Conservation (phyloP, 2,797 vertebrate genomes). For the Limosa lapponica region DNA sequence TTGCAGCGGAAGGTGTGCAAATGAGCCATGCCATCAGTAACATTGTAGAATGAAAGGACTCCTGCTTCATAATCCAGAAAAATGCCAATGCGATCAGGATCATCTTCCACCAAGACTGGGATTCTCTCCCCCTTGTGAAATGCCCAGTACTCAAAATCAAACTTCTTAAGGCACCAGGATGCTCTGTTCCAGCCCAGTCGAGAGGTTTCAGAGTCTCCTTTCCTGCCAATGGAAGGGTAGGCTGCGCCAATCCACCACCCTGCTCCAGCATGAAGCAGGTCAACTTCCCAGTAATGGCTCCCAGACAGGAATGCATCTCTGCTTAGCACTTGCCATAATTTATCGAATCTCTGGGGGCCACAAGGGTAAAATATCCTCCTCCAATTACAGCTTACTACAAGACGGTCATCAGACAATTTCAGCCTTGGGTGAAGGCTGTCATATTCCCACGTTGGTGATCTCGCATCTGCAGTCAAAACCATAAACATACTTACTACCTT, state of each 20-base stretch:
- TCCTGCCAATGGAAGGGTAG: constrained; percentile 74
- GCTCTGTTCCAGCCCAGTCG: constrained; percentile 76
- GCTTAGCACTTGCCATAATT: constrained; percentile 76
- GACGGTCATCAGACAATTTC: constrained; percentile 65
- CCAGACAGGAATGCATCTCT: constrained; percentile 77
- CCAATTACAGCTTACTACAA: constrained; percentile 62
- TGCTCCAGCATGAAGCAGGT: constrained; percentile 71
- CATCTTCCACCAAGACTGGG: constrained; percentile 48
- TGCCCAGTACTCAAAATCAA: constrained; percentile 79
- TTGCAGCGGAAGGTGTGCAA: constrained; percentile 76
- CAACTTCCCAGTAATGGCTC: constrained; percentile 82
- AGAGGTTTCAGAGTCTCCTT: constrained; percentile 66
- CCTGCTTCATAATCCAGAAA: constrained; percentile 81
- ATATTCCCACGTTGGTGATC: constrained; percentile 74
- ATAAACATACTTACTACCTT: neutral
- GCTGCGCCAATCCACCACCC: constrained; percentile 79
- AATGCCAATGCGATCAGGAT: constrained; percentile 73
- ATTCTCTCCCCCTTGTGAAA: constrained; percentile 80
- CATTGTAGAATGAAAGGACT: constrained; percentile 77
- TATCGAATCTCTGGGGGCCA: constrained; percentile 67
- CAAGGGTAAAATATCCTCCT: constrained; percentile 54
- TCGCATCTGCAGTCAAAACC: constrained; percentile 71
- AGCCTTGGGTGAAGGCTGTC: constrained; percentile 75
- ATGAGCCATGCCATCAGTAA: constrained; percentile 70
- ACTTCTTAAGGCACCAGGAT: constrained; percentile 81